These are phyloP conservation scores for Myotis pilosus DNA, from an alignment of 2,797 vertebrate species.

Conservation along the genomic window DNA sequence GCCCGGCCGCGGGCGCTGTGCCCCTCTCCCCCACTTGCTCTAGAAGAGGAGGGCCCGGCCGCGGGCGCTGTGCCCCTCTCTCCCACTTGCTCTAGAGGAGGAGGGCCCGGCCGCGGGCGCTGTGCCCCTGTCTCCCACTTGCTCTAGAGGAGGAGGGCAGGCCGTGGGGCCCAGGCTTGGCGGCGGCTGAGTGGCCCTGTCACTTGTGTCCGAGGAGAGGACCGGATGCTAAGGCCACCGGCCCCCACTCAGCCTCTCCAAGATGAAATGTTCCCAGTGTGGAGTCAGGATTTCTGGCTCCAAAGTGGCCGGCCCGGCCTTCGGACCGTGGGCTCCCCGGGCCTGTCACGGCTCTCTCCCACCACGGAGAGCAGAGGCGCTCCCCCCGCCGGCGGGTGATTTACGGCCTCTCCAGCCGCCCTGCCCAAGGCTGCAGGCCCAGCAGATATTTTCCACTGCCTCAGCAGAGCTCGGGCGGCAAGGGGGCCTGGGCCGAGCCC, in stretches of 20 bases:
- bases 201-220: not conserved
- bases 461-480: not conserved
- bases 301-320: not conserved
- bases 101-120: too few species aligned
- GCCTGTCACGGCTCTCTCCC: constrained; percentile 27
- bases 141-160: not conserved
- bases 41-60: not conserved
- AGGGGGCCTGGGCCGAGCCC: not conserved
- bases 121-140: not conserved
- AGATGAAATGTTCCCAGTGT: too few species aligned
- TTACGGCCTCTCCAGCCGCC: constrained; percentile 31
- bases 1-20: accelerated
- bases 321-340: not conserved
- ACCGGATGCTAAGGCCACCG: not conserved
- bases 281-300: not conserved
- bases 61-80: accelerated
- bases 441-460: constrained; percentile 55
- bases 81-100: too few species aligned
- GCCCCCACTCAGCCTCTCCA: not conserved
- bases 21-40: not conserved
- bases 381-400: constrained; percentile 16
- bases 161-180: not conserved
- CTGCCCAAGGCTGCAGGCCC: constrained; percentile 39
- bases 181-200: not conserved
- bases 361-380: not conserved